A percentile compares a stretch with the other conserved stretches of the same genome.
Conservation (phyloP, 1,140 invertebrate species). For the Vanessa tameamea region DNA sequence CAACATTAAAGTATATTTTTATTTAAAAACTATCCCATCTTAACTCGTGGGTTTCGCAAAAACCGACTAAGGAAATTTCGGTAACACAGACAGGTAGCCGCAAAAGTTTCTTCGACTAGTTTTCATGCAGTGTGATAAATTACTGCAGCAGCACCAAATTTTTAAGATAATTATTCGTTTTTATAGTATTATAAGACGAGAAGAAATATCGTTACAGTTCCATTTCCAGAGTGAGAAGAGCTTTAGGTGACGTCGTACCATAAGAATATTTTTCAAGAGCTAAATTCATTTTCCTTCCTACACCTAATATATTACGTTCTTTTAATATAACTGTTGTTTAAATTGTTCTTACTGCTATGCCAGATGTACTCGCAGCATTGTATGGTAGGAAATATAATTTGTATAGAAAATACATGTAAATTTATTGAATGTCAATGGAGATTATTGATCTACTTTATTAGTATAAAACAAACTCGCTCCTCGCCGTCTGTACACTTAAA, state of each 20-base stretch:
- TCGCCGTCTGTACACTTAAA: no score
- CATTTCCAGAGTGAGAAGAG: neutral
- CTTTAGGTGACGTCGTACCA: slow-evolving; percentile 8
- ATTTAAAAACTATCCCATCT: no score
- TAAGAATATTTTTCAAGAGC: slow-evolving; percentile 18
- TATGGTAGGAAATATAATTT: neutral
- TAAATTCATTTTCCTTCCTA: slow-evolving; percentile 12
- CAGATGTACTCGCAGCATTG: neutral
- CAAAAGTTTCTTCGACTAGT: no score
- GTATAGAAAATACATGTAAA: neutral
- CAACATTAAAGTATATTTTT: no score
- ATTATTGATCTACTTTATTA: no score
- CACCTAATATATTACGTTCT: slow-evolving; percentile 11
- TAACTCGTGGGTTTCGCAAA: no score
- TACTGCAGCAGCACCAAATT: no score
- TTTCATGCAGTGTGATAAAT: no score
- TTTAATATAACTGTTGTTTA: slow-evolving; percentile 1
- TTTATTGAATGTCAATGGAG: neutral
- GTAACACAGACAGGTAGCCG: no score
- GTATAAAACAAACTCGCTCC: no score
- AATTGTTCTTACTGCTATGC: neutral
- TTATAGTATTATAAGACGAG: neutral
- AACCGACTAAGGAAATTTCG: no score
- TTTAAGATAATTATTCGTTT: no score
- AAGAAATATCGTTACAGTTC: neutral